Conservation (phyloP, 2,797 vertebrate genomes). For the Poeciliopsis gracilis region DNA sequence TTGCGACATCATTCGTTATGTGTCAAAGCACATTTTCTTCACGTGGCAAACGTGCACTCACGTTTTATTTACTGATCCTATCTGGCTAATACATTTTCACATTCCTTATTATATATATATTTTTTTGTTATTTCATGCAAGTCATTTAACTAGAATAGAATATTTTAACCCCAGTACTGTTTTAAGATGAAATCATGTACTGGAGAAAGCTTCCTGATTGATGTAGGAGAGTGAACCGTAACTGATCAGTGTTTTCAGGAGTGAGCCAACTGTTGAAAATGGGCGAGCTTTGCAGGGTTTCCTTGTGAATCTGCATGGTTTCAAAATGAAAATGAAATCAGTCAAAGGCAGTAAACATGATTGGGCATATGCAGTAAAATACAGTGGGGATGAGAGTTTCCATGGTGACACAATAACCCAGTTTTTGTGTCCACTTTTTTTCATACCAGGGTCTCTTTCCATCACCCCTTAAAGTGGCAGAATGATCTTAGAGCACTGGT, state of each 20-base stretch:
- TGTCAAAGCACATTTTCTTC: too few relatives aligned
- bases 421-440: constrained; percentile 21
- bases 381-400: constrained; percentile 13
- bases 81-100: not conserved
- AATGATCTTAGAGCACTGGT: not conserved
- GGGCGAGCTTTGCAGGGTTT: not conserved
- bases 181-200: not conserved
- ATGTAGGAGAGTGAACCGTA: not conserved
- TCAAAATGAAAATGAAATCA: constrained; percentile 13
- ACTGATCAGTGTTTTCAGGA: not conserved
- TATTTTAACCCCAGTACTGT: not conserved
- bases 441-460: not conserved
- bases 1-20: not conserved
- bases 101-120: not conserved
- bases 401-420: constrained; percentile 16
- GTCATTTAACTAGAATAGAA: not conserved
- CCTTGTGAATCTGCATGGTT: not conserved
- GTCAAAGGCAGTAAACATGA: constrained; percentile 18
- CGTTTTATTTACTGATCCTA: not conserved
- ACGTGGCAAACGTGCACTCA: not conserved
- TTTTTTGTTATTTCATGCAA: not conserved
- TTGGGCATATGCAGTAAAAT: constrained; percentile 12
- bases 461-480: constrained; percentile 5
- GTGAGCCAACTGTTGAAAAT: constrained; percentile 4
- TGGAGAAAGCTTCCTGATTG: not conserved